Evolutionary conservation across 2,888 invertebrate species (phyloP).

Genomic region (Drosophila putrida): DNA sequence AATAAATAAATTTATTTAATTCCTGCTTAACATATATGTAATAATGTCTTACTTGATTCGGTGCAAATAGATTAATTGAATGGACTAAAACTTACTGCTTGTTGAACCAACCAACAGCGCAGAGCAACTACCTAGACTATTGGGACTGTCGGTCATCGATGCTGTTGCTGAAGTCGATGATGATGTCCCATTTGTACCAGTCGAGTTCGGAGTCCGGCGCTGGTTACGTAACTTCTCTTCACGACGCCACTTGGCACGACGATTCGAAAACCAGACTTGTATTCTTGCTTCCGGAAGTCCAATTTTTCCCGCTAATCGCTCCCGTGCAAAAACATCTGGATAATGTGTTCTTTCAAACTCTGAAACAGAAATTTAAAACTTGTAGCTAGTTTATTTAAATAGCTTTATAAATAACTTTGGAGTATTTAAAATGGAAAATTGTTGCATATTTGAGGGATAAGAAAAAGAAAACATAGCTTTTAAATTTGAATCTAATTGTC

Average conservation of each 20-base stretch:
- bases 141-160: slow-evolving; percentile 73
- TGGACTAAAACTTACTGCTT: slow-evolving; percentile 30
- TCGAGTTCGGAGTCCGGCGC: slow-evolving; percentile 87
- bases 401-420: not conserved
- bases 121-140: slow-evolving; percentile 66
- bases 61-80: no score
- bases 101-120: slow-evolving; percentile 41
- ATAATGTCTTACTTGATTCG: no score
- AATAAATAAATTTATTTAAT: no score
- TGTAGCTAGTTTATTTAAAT: not conserved
- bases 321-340: slow-evolving; percentile 97
- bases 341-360: slow-evolving; percentile 98
- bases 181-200: slow-evolving; percentile 72
- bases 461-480: no score
- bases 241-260: slow-evolving; percentile 99
- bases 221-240: slow-evolving; percentile 99
- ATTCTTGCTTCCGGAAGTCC: slow-evolving; percentile 97
- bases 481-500: no score
- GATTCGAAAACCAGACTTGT: slow-evolving; percentile 95
- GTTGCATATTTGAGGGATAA: no score
- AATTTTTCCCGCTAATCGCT: slow-evolving; percentile 95
- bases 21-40: no score
- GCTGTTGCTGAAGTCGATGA: slow-evolving; percentile 60
- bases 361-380: slow-evolving; percentile 83
- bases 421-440: no score